These are phyloP conservation scores for Borostomias antarcticus DNA, from an alignment of 2,797 vertebrate genomes.

Conservation along the genomic window DNA sequence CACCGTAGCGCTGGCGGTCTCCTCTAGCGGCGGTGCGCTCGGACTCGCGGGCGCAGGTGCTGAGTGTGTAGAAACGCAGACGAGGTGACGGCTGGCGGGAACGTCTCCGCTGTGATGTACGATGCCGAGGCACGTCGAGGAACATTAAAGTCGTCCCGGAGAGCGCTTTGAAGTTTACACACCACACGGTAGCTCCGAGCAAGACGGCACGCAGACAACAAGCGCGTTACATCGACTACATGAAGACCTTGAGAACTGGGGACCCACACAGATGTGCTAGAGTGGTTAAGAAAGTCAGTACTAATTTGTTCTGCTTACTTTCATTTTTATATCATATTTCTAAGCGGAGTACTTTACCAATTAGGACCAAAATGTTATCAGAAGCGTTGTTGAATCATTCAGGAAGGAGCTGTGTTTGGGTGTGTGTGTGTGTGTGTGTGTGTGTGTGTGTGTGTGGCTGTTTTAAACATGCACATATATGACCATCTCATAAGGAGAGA, in stretches of 20 bases:
- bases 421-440: no score
- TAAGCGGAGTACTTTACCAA: no score
- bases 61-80: conserved; percentile 51
- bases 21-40: conserved; percentile 35
- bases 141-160: conserved; percentile 37
- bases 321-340: background rate
- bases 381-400: no score
- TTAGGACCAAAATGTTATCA: no score
- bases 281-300: no score
- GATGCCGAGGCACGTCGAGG: conserved; percentile 39
- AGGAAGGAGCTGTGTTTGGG: no score
- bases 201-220: conserved; percentile 20
- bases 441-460: no score
- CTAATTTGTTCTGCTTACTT: background rate
- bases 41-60: conserved; percentile 42
- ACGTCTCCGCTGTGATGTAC: conserved; percentile 53
- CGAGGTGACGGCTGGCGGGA: conserved; percentile 48
- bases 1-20: conserved; percentile 21
- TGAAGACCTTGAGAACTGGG: background rate
- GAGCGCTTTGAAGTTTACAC: conserved; percentile 16
- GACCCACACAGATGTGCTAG: no score
- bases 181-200: conserved; percentile 13
- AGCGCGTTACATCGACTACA: background rate
- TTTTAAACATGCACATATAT: no score
- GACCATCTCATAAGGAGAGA: no score